Evolutionary conservation across 2,797 vertebrate genomes (phyloP), one percentile per base, ranked within the genome.

Genomic region (Phoeniculus purpureus): DNA sequence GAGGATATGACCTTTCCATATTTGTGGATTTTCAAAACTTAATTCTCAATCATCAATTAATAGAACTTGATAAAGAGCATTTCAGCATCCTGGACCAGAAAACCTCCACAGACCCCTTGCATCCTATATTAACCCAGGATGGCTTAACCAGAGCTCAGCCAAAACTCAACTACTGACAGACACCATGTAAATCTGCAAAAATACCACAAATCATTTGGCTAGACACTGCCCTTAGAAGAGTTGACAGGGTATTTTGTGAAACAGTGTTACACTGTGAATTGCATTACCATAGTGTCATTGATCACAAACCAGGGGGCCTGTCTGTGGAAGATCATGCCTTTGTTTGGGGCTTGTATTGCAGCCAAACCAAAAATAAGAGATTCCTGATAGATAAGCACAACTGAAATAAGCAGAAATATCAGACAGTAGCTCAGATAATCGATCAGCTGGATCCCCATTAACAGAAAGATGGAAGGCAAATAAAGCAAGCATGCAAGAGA

Each of bases 321-420:
- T 64, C 82, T 93, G 68, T 34, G 68, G 47, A 93, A 93, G 43
- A 93, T 77, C 58, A 58, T 19, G 43, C 27, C 45, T 70, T 45
- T 71, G 34, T 80, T 94, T 77, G 93, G 82, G 37, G 85, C 92
- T 87, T 80, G 54, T 77, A 54, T 5, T 67, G 68, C 81, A 89
- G 58, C 56, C 58, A 68, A 79, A 90, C 73, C 78, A 58, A 91
- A 89, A 81, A 82, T 73, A 87, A 84, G 54, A 93, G 66, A 93
- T 1, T 37, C 51, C 73, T 76, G 47, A 82, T 27, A n/a, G 81
- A 91, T 81, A 87, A 85, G 60, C 65, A 88, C 52, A 50, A 93
- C 13, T 76, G 37, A 81, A 93, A 91, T 61, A 85, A 85, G 62
- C 87, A 90, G 75, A 71, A 68, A 78, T 60, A 73, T n/a, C 81